phyloP scores from a whole-genome alignment of 2,888 invertebrate genomes.

The Flexamia atlantica region DNA sequence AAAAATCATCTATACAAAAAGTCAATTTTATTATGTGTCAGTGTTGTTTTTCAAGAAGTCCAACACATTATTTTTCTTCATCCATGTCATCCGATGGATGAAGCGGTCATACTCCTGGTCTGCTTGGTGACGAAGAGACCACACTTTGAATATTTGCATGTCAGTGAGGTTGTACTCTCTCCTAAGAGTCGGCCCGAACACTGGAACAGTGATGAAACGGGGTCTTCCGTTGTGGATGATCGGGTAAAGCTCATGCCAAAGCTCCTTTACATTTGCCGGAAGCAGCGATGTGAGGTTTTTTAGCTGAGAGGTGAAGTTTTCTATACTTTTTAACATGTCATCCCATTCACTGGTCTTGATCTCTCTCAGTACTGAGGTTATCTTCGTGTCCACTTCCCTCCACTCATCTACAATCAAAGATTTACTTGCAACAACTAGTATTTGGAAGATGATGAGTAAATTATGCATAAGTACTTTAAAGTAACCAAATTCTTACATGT shows the following conservation, averaged over 20 bases:
- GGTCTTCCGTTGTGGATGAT: constrained; percentile 46
- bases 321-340: constrained; percentile 16
- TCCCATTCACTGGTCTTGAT: constrained; percentile 14
- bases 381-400: not conserved
- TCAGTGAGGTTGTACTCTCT: constrained; percentile 31
- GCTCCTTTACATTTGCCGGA: constrained; percentile 17
- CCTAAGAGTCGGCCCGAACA: constrained; percentile 25
- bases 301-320: constrained; percentile 9
- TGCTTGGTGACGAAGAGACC: constrained; percentile 18
- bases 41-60: constrained; percentile 36
- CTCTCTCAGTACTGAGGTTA: constrained; percentile 11
- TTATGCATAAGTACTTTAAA: not conserved
- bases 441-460: not conserved
- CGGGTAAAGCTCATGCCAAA: constrained; percentile 27
- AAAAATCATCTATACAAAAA: too few relatives aligned
- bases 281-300: constrained; percentile 18
- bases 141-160: constrained; percentile 32
- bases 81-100: constrained; percentile 44
- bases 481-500: too few relatives aligned
- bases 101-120: constrained; percentile 47
- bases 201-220: constrained; percentile 24
- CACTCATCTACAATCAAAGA: constrained; percentile 30
- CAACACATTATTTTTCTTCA: constrained; percentile 41
- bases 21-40: too few relatives aligned
- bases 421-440: not conserved